phyloP scores from a whole-genome alignment of 2,797 vertebrate species.

The Fistularia tabacaria region DNA sequence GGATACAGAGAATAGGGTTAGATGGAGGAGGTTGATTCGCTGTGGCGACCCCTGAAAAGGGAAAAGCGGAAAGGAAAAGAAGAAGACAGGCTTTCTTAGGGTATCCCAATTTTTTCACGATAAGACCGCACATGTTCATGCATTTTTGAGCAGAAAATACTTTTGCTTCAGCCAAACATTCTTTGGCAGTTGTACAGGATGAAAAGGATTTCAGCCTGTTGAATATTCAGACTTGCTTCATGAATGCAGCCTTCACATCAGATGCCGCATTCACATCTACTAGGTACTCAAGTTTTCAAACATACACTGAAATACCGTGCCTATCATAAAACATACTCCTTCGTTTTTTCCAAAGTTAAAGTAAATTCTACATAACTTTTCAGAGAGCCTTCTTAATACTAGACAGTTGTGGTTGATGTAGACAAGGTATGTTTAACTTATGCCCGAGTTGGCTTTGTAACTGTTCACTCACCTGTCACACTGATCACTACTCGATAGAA shows the following conservation, averaged over 20 bases:
- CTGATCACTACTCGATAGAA: conserved; percentile 21
- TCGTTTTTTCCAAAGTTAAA: background rate
- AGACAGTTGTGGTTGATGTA: conserved; percentile 2
- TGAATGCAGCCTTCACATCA: conserved; percentile 62
- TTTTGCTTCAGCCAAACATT: conserved; percentile 20
- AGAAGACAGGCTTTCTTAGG: too few relatives aligned
- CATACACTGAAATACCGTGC: too few relatives aligned
- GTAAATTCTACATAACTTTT: background rate
- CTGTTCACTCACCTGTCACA: conserved; percentile 27
- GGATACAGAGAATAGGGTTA: too few relatives aligned
- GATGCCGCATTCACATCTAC: conserved; percentile 26
- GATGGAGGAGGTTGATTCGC: too few relatives aligned
- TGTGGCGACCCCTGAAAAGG: too few relatives aligned
- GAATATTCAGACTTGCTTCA: conserved; percentile 27
- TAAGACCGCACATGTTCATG: too few relatives aligned
- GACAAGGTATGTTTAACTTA: conserved; percentile 33
- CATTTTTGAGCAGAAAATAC: conserved; percentile 30
- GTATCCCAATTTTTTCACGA: too few relatives aligned
- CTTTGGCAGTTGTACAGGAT: conserved; percentile 1
- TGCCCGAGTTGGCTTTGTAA: conserved; percentile 19
- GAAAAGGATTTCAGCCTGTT: conserved; percentile 17
- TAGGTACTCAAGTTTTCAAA: too few relatives aligned
- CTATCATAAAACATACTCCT: too few relatives aligned
- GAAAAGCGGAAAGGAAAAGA: too few relatives aligned
- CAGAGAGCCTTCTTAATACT: background rate